phyloP scores from a whole-genome alignment of 2,113 vertebrate genomes.

The Cavia porcellus region DNA sequence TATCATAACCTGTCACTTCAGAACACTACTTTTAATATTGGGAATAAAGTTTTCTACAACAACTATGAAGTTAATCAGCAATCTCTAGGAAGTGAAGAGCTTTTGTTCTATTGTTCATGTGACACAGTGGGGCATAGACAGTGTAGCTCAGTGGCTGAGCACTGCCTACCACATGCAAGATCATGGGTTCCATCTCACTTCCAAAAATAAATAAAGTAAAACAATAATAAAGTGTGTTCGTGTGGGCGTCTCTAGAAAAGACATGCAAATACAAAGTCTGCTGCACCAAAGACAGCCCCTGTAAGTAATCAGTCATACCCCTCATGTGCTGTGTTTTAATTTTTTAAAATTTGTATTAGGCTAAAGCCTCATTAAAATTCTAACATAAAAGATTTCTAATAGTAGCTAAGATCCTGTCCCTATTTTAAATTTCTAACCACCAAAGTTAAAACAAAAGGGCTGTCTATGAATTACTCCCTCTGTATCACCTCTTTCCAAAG shows the following conservation, averaged over 20 bases:
- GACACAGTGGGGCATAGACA: neutral
- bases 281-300: neutral
- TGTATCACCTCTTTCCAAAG: neutral
- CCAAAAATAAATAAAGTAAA: neutral
- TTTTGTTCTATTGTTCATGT: neutral
- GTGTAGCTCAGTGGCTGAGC: neutral
- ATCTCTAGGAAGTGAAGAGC: neutral
- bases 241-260: neutral
- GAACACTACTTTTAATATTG: neutral
- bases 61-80: no score
- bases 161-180: neutral
- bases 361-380: slow-evolving; percentile 63
- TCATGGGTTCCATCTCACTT: neutral
- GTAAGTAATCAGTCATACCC: neutral
- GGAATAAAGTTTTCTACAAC: neutral
- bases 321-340: neutral
- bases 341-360: slow-evolving; percentile 9
- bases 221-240: neutral
- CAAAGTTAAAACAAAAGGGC: slow-evolving; percentile 71
- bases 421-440: slow-evolving; percentile 46
- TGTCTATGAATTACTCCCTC: neutral
- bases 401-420: neutral
- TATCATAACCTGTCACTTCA: neutral
- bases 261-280: neutral
- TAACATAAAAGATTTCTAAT: slow-evolving; percentile 28